Conservation (phyloP, 1,140 invertebrate species). For the Drosophila setifemur region DNA sequence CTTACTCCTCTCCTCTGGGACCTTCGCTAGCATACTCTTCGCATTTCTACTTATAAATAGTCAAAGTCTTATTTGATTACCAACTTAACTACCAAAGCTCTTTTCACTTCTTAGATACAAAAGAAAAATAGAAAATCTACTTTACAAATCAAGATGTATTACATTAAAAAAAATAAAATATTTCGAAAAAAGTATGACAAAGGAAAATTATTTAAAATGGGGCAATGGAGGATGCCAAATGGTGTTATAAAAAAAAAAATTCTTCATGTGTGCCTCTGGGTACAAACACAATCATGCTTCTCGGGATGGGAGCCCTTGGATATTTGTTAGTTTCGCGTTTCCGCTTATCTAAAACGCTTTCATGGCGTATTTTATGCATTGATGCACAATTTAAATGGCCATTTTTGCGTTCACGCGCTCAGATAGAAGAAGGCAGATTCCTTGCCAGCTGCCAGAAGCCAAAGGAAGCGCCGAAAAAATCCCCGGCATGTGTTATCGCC, state of each 20-base stretch:
- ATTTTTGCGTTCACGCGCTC: conserved; percentile 53
- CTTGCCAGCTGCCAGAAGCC: conserved; percentile 29
- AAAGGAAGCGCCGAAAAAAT: conserved; percentile 17
- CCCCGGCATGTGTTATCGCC: conserved; percentile 55
- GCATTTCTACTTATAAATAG: conserved; percentile 12
- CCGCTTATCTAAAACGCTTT: conserved; percentile 67
- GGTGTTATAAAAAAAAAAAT: not conserved
- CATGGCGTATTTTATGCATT: conserved; percentile 72
- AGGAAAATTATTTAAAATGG: no score
- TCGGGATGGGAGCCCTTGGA: conserved; percentile 14
- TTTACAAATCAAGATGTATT: no score
- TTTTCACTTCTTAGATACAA: no score
- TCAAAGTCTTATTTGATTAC: conserved; percentile 21
- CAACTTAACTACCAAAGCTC: conserved; percentile 10
- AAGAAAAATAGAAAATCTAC: no score
- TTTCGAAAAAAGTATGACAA: no score
- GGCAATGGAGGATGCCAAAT: no score
- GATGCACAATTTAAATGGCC: conserved; percentile 70
- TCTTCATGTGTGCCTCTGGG: not conserved
- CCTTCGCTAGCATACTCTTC: conserved; percentile 7
- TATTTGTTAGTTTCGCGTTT: conserved; percentile 66
- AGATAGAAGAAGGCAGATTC: conserved; percentile 46
- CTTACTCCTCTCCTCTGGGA: not conserved
- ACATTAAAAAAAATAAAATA: no score
- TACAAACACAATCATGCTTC: not conserved